A percentile compares a stretch with the other conserved stretches of the same genome.
These are phyloP conservation scores for Paramormyrops kingsleyae DNA, from an alignment of 2,113 vertebrate species.

Conservation along the genomic window DNA sequence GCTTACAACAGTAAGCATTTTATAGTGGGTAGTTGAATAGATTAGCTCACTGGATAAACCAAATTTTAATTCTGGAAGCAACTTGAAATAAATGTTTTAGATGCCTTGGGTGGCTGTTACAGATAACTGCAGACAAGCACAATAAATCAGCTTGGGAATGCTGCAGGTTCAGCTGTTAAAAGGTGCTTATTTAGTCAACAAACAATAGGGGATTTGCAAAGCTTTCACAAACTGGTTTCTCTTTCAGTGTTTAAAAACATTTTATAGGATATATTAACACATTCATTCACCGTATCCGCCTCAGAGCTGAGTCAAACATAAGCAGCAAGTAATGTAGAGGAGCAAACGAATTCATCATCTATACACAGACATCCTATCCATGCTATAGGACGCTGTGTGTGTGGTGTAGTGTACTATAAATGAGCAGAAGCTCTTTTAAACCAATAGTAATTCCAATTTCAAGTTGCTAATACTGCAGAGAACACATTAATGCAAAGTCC, in stretches of 20 bases:
- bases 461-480: too few relatives aligned
- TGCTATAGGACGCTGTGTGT: too few relatives aligned
- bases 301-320: background rate
- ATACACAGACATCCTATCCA: too few relatives aligned
- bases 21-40: background rate
- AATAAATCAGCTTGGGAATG: background rate
- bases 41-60: background rate
- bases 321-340: too few relatives aligned
- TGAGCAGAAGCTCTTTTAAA: too few relatives aligned
- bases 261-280: background rate
- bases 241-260: background rate
- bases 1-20: rapidly evolving
- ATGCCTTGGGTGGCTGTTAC: background rate
- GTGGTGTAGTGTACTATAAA: too few relatives aligned
- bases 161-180: background rate
- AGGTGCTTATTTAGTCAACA: background rate
- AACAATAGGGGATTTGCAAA: background rate
- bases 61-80: background rate
- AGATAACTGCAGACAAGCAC: background rate
- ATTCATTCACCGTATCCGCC: background rate
- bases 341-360: too few relatives aligned
- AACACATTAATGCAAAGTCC: background rate
- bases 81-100: background rate
- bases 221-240: background rate
- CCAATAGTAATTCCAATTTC: too few relatives aligned